Conservation (phyloP, 2,113 vertebrate genomes). For the Elaphurus davidianus region DNA sequence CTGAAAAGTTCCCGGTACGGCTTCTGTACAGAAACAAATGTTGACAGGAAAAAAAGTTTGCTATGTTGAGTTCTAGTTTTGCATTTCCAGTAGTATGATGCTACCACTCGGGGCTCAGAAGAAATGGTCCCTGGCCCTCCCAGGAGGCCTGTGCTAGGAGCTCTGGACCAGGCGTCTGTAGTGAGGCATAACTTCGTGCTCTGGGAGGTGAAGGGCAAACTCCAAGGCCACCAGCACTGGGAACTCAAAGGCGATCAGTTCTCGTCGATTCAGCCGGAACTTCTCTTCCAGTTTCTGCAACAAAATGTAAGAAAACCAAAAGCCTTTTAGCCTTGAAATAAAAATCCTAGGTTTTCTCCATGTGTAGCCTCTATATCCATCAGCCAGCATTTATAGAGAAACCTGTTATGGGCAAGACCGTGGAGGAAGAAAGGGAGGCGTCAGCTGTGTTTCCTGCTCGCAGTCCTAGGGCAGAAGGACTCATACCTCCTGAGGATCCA, state of each 20-base stretch:
- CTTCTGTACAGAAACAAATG: background rate
- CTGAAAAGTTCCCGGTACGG: background rate
- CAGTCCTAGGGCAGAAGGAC: background rate
- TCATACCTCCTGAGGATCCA: accelerated
- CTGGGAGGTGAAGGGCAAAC: constrained; percentile 96
- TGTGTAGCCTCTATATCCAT: background rate
- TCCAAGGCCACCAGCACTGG: constrained; percentile 97
- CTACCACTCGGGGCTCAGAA: constrained; percentile 30
- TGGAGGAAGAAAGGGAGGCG: background rate
- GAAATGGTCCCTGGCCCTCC: constrained; percentile 75
- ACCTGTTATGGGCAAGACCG: accelerated
- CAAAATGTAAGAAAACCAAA: background rate
- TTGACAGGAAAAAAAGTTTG: background rate
- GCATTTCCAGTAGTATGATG: constrained; percentile 74
- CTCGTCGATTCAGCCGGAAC: constrained; percentile 95
- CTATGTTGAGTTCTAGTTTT: constrained; percentile 45
- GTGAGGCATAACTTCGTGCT: constrained; percentile 98
- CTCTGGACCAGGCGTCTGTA: constrained; percentile 96
- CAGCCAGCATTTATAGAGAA: background rate
- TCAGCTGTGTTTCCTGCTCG: background rate
- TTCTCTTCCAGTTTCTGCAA: constrained; percentile 98
- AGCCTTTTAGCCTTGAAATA: background rate
- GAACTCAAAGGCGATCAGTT: constrained; percentile 98
- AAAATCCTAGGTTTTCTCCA: background rate
- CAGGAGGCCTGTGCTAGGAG: constrained; percentile 89